These are phyloP conservation scores for Ascidia mentula DNA, from an alignment of 23 tunicate genomes.

Conservation along the genomic window DNA sequence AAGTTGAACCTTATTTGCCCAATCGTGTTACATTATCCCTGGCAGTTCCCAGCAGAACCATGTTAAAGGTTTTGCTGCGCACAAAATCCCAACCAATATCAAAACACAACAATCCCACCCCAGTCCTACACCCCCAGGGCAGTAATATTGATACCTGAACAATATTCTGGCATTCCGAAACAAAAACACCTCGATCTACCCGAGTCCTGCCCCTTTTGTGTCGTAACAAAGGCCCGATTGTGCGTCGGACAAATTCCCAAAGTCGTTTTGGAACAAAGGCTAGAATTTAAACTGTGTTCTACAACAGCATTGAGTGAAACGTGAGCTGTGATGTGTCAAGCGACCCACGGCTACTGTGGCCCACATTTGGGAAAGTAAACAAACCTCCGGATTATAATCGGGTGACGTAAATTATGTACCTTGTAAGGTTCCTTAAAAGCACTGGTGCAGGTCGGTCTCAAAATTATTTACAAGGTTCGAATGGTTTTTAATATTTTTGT, in stretches of 20 bases:
- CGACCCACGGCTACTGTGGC: not conserved
- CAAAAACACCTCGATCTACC: not conserved
- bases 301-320: not conserved
- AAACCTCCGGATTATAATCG: no score
- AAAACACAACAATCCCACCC: no score
- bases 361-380: constrained; percentile 10
- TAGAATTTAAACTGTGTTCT: not conserved
- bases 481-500: no score
- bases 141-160: not conserved
- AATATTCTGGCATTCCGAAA: not conserved
- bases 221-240: not conserved
- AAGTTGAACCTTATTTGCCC: no score
- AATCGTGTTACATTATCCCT: no score
- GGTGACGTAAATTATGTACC: no score
- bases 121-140: not conserved
- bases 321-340: not conserved
- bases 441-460: no score
- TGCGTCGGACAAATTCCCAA: constrained; percentile 8
- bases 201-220: constrained; percentile 7
- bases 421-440: no score
- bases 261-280: not conserved
- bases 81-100: no score
- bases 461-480: no score
- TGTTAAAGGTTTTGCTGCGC: no score
- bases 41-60: no score